Percentiles rank a stretch among this genome's conserved stretches.
These are phyloP conservation scores for Hippocampus comes DNA, from an alignment of 2,113 vertebrate genomes.

Conservation along the genomic window DNA sequence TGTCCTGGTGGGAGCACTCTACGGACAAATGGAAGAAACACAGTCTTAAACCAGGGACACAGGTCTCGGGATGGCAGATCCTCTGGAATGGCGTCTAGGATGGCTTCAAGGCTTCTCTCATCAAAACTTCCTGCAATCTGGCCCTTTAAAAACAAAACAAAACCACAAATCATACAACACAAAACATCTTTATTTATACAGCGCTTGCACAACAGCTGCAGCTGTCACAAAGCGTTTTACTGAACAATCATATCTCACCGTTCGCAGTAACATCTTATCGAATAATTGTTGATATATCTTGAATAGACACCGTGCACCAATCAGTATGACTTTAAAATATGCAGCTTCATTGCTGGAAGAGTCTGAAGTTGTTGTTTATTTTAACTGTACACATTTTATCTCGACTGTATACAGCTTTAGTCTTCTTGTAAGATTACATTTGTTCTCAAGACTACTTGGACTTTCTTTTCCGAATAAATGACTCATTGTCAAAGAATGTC, in stretches of 20 bases:
- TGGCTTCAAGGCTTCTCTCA: conserved; percentile 74
- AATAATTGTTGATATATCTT: background rate
- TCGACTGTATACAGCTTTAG: too few species aligned
- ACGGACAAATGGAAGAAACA: conserved; percentile 85
- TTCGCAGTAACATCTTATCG: background rate
- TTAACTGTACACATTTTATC: too few species aligned
- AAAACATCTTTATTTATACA: too few species aligned
- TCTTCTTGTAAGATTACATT: background rate
- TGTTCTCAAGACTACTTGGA: background rate
- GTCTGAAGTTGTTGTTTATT: too few species aligned
- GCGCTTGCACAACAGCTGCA: too few species aligned
- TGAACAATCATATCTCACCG: background rate
- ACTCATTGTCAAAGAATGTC: background rate
- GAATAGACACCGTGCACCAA: too few species aligned
- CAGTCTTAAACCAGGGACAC: conserved; percentile 84
- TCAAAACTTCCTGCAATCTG: conserved; percentile 81
- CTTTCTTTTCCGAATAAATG: background rate
- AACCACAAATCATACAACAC: background rate
- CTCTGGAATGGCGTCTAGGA: conserved; percentile 79
- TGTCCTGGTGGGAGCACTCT: conserved; percentile 80
- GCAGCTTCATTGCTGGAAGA: too few species aligned
- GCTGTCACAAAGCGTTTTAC: too few species aligned
- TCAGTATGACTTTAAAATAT: background rate
- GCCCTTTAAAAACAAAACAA: conserved; percentile 68
- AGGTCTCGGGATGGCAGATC: conserved; percentile 76